Base-by-base conservation (phyloP, 2,888 invertebrate genomes). In the Lottia scabra region DNA sequence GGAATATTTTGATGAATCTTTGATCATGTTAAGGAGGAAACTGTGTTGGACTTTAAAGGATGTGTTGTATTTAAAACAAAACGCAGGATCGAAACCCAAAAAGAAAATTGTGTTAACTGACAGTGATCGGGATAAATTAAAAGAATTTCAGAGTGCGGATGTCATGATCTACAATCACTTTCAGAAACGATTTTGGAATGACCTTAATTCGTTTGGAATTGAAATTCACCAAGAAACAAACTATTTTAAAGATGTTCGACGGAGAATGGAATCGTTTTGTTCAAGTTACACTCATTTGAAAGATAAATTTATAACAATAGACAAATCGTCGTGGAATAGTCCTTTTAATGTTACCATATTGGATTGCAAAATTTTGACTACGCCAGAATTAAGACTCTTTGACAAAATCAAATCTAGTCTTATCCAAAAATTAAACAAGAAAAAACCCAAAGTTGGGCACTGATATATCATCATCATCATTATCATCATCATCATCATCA, bases 1-100 rank as follows among this genome's bases (percentile, higher is more conserved):
- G 30, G 88, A 89, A 70, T 82, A 84, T 66, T 86, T 88, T 68
- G 83, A 87, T 72, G 87, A 88, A 68, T 88, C 87, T 4, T 71
- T 89, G 64, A 75, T 88, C 45, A 72, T 88, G 23, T 77, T 88
- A 8, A 82, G 82, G 69, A 75, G 87, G 23, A 65, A 75, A n/a
- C 74, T 87, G 70, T 85, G 86, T 64, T 87, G 87, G 88, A 71
- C 56, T 4, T 75, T 82, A 0, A 77, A 80, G 56, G 87, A 89
- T 70, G 81, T 88, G 4, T 43, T 88, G 13, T 85, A 84, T 74
- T 46, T 83, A 19, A 75, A 75, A n/a, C 80, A 80, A 48, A 84
- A 85, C 72, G 62, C 67, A 10, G 19, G 8, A 12, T 23, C 19
- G 23, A 78, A 75, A 12, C 72, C 75, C 13, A 67, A 75, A 45